Base-by-base conservation (phyloP, 2,113 vertebrate species). In the Panurus biarmicus region DNA sequence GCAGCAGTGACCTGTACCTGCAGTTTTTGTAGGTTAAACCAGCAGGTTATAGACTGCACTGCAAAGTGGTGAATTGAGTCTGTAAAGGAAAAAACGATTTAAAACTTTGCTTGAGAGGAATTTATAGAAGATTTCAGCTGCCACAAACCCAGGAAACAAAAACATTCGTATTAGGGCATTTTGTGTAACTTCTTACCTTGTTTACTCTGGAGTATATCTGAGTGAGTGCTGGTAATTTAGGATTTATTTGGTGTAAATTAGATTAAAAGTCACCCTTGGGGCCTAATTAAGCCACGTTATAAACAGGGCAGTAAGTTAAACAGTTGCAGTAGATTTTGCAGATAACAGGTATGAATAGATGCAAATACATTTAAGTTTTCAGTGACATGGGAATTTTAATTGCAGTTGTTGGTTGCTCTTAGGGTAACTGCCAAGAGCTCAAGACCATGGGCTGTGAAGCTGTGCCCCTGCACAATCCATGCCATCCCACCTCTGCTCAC, bases 161-260 rank as follows among this genome's bases (percentile, higher is more conserved):
- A 87, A 62, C 38, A 28, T 92, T 87, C 72, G 57, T 50, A 21
- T 82, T 76, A 35, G 42, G 42, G 75, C 51, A 14, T 85, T 89
- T 94, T 91, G 50, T 54, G 38, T 45, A 62, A 36, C 71, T 85
- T 91, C 77, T 93, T 56, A 44, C 38, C 35, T 36, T 94, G 81
- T 85, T 96, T 95, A 80, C 54, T 47, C 33, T 93, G 60, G 58
- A 95, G 89, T 89, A 85, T 79, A 89, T 73, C 38, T 64, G 51
- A 88, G 22, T 0, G 5, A 69, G 29, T 60, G 42, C 60, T 35
- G n/a, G 35, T 73, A 50, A 61, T 88, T 79, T 94, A 79, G 82
- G 29, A 47, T 91, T 84, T 93, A 66, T 87, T 94, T 62, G 87
- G 75, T 89, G 64, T 90, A 91, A 91, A 93, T 85, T 84, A 96